Evolutionary conservation across 2,797 vertebrate species (phyloP).

Genomic region (Enoplosus armatus): DNA sequence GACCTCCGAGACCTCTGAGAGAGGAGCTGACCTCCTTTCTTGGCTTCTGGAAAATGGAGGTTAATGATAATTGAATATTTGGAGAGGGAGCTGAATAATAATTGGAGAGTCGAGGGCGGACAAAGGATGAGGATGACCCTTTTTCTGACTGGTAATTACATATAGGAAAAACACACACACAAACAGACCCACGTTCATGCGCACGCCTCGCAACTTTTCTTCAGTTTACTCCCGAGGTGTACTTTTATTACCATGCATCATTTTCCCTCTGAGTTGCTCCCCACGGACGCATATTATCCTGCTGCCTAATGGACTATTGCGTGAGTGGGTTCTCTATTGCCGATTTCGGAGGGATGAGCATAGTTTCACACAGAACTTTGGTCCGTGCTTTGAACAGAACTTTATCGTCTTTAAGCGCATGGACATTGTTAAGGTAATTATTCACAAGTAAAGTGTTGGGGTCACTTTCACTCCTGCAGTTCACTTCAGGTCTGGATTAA

Average conservation of each 20-base stretch:
- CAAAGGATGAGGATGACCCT: conserved; percentile 23
- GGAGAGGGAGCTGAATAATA: conserved; percentile 55
- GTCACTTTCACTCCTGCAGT: not conserved
- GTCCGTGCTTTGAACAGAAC: not conserved
- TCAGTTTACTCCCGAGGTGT: not conserved
- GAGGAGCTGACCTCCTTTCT: conserved; percentile 39
- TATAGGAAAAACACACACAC: conserved; percentile 1
- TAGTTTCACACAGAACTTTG: not conserved
- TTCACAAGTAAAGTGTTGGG: not conserved
- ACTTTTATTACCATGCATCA: conserved; percentile 1
- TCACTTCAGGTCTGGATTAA: too few relatives aligned
- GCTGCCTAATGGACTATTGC: not conserved
- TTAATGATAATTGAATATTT: conserved; percentile 70
- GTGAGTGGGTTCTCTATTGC: not conserved
- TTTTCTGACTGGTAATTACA: conserved; percentile 16
- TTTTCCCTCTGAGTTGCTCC: conserved; percentile 1
- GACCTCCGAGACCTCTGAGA: conserved; percentile 38
- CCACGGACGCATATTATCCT: not conserved
- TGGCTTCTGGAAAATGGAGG: conserved; percentile 44
- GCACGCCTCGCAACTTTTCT: not conserved
- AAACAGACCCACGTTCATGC: not conserved
- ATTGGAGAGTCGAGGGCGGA: conserved; percentile 5
- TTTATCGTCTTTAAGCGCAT: not conserved
- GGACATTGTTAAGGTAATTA: too few relatives aligned
- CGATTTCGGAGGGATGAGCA: not conserved